Evolutionary conservation across 1,140 invertebrate species (phyloP).

Genomic region (Penaeus indicus): DNA sequence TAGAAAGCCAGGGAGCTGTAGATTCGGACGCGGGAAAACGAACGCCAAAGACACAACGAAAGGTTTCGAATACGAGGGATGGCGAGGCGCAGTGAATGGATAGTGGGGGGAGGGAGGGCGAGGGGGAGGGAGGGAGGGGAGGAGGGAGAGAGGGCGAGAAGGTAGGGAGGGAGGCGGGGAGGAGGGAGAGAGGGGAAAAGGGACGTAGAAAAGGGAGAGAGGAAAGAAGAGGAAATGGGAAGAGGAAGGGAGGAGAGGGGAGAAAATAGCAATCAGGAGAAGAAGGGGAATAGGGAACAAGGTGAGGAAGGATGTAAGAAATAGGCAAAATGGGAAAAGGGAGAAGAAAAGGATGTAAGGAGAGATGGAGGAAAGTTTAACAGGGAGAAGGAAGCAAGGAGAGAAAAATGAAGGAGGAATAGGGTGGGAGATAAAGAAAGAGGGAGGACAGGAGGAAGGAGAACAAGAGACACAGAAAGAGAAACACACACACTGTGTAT

Average conservation of each 20-base stretch:
- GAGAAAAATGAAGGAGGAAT: no score
- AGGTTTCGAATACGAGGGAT: background rate
- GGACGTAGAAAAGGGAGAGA: background rate
- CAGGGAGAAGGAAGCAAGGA: no score
- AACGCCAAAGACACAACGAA: no score
- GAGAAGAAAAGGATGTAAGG: background rate
- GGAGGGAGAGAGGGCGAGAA: background rate
- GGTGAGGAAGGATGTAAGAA: background rate
- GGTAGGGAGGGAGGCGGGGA: background rate
- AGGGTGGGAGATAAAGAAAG: background rate
- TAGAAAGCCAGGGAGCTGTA: no score
- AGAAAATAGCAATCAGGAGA: background rate
- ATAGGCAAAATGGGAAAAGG: background rate
- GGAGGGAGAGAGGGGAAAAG: slow-evolving; percentile 2
- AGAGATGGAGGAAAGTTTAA: background rate
- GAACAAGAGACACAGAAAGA: no score
- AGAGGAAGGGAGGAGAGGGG: background rate
- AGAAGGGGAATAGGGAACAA: background rate
- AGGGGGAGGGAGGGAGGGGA: background rate
- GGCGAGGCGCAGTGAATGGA: background rate
- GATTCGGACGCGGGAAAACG: no score
- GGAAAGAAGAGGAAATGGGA: background rate
- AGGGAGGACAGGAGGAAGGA: background rate
- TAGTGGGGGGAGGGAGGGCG: background rate
- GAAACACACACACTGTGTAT: background rate